These are phyloP conservation scores for Gracilinanus agilis DNA, from an alignment of 2,113 vertebrate species.

Conservation along the genomic window DNA sequence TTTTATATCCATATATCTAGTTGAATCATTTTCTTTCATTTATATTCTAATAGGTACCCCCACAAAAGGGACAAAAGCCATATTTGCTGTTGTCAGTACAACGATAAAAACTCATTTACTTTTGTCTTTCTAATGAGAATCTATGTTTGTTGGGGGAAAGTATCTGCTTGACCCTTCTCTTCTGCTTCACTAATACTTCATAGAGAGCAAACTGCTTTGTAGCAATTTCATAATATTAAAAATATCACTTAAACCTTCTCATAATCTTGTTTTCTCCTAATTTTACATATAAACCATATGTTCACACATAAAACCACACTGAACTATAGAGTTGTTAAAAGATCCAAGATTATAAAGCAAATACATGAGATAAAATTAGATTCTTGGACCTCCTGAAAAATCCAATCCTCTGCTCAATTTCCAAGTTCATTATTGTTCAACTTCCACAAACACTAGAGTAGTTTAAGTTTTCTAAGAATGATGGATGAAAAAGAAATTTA, in stretches of 20 bases:
- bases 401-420: background rate
- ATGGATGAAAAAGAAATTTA: background rate
- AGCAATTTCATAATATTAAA: background rate
- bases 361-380: slow-evolving; percentile 27
- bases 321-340: slow-evolving; percentile 25
- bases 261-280: slow-evolving; percentile 3
- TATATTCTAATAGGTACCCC: background rate
- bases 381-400: background rate
- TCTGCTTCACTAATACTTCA: background rate
- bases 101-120: background rate
- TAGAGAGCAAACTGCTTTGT: background rate
- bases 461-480: slow-evolving; percentile 43
- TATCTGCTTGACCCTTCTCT: background rate
- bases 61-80: background rate
- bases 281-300: slow-evolving; percentile 3
- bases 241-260: slow-evolving; percentile 1
- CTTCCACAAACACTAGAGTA: slow-evolving; percentile 9
- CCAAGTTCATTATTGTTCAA: slow-evolving; percentile 7
- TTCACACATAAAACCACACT: background rate
- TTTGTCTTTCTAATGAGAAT: background rate
- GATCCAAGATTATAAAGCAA: slow-evolving; percentile 24
- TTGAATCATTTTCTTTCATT: background rate
- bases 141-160: background rate
- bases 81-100: background rate
- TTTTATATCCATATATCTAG: background rate